Percentiles rank a stretch among this genome's conserved stretches.
Evolutionary conservation across 2,113 vertebrate species (phyloP).

Genomic region (Megaceryle maxima): DNA sequence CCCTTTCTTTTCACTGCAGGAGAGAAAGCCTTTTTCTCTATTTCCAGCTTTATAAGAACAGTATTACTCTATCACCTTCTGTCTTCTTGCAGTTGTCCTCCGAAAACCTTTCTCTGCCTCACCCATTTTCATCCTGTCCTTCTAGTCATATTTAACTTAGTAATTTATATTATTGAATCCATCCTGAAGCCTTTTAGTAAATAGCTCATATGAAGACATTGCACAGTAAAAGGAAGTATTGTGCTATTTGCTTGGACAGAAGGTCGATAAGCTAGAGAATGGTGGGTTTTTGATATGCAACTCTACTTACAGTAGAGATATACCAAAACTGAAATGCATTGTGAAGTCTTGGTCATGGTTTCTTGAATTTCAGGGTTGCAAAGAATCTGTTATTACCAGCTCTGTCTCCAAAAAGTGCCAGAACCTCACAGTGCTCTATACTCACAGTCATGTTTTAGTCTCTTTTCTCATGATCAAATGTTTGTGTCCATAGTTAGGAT

Average conservation of each 20-base stretch:
- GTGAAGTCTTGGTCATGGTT: background rate
- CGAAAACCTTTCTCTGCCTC: background rate
- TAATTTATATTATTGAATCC: slow-evolving; percentile 45
- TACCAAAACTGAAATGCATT: background rate
- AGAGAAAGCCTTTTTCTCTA: background rate
- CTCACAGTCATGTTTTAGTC: background rate
- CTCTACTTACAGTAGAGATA: background rate
- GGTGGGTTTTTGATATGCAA: background rate
- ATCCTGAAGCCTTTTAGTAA: slow-evolving; percentile 29
- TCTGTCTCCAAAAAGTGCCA: background rate
- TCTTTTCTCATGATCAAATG: background rate
- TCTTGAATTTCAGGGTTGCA: slow-evolving; percentile 14
- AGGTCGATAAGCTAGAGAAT: background rate
- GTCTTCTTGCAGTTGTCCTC: background rate
- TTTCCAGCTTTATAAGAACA: background rate
- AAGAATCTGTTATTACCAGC: background rate
- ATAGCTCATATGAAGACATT: background rate
- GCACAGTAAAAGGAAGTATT: background rate
- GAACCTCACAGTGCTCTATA: background rate
- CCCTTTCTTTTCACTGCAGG: background rate
- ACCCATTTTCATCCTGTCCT: background rate
- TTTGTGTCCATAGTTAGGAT: background rate
- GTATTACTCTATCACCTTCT: background rate
- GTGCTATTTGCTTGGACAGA: background rate
- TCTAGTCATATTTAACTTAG: background rate